Base-by-base conservation (phyloP, 1,140 invertebrate genomes). In the Zaprionus gabonicus region DNA sequence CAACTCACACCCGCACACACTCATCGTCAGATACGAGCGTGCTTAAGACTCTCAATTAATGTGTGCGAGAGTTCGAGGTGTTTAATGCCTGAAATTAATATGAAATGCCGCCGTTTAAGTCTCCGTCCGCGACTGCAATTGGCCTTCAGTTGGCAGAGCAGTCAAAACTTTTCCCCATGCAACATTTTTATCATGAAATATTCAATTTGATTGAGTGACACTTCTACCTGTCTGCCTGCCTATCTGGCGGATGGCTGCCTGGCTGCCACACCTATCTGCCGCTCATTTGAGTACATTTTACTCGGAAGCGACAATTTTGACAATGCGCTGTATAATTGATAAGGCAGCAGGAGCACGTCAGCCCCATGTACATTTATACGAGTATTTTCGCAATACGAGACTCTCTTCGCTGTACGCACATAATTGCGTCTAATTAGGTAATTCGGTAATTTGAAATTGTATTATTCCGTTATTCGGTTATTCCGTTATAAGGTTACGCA, bases 81-180 rank as follows among this genome's bases (percentile, higher is more conserved):
- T 75, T 74, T 75, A 75, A 75, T 74, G 41, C 38, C 38, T 57
- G 28, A 74, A 74, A 74, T 74, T 74, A 74, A 75, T 70, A 70
- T 53, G 51, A 57, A 68, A 74, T 56, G 55, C 20, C 55, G 15
- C n/a, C 41, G 2, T 38, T 38, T 38, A 15, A 63, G 4, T 41
- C 1, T 17, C 10, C 20, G 17, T 9, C 6, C 3, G 17, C 17
- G 20, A 41, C 20, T 64, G 10, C 62, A 64, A 65, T 27, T 59
- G 53, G 31, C 59, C 23, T 67, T 49, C 28, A 34, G 23, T 46
- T 36, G 38, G 31, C 28, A 38, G 17, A 17, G 41, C 6, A 17
- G 65, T 36, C 53, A 53, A 72, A 72, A 66, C n/a, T 66, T 73
- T 17, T 34, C n/a, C 28, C n/a, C 46, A 28, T 46, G 71, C 23